Conservation (phyloP, 2,797 vertebrate species). For the Ptychobarbus kaznakovi region DNA sequence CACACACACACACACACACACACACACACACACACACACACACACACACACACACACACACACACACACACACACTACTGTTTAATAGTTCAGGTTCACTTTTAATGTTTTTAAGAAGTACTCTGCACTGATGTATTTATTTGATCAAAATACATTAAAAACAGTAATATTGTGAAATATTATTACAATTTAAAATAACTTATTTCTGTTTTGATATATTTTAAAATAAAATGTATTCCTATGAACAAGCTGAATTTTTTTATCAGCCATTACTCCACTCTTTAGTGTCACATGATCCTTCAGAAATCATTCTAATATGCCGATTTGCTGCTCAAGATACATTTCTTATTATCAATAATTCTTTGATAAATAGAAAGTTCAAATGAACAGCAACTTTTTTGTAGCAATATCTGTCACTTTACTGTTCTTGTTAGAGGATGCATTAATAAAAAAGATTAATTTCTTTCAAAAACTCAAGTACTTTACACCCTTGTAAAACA, state of each 20-base stretch:
- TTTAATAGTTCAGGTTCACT: not conserved
- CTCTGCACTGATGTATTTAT: not conserved
- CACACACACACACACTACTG: not conserved
- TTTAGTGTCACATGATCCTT: not conserved
- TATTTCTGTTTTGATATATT: not conserved
- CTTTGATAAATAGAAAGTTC: not conserved
- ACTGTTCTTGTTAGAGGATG: not conserved
- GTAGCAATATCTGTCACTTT: not conserved
- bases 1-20: not conserved
- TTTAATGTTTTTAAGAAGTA: not conserved
- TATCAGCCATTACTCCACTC: not conserved
- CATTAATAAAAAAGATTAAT: not conserved
- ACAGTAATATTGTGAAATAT: not conserved
- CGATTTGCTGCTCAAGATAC: not conserved
- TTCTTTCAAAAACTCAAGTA: not conserved
- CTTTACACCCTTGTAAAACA: slow-evolving; percentile 7
- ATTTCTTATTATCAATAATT: not conserved
- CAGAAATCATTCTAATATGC: not conserved
- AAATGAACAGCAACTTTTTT: not conserved
- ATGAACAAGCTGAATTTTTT: not conserved
- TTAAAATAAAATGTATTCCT: not conserved
- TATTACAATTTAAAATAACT: not conserved
- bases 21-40: not conserved
- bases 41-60: not conserved
- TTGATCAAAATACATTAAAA: not conserved